These are phyloP conservation scores for Strix aluco DNA, from an alignment of 2,113 vertebrate genomes.

Conservation along the genomic window DNA sequence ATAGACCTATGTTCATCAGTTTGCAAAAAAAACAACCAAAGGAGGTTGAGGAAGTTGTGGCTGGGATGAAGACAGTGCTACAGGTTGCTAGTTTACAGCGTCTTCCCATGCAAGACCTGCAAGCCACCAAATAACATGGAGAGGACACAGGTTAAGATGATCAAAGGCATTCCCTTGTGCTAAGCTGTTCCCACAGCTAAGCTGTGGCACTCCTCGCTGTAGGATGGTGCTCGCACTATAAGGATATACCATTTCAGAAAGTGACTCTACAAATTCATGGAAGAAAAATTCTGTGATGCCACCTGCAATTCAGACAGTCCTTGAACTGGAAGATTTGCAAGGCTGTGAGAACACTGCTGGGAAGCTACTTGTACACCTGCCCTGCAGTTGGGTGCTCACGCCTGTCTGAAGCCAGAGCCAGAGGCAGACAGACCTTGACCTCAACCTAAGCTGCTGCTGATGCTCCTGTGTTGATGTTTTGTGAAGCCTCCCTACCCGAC, in stretches of 20 bases:
- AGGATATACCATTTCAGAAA: background rate
- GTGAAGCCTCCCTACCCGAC: rapidly evolving
- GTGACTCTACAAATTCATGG: background rate
- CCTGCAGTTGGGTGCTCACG: rapidly evolving
- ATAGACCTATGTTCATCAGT: background rate
- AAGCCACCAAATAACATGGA: background rate
- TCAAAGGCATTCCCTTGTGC: background rate
- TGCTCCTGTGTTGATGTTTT: background rate
- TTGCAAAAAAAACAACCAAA: background rate
- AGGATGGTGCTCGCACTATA: rapidly evolving
- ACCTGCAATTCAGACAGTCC: background rate
- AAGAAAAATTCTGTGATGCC: background rate
- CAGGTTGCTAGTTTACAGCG: background rate
- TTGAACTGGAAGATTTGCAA: background rate
- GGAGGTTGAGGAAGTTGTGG: background rate
- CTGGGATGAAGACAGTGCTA: background rate
- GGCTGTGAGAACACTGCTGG: background rate
- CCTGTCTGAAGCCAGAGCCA: background rate
- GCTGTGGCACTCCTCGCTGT: background rate
- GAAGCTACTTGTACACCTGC: background rate
- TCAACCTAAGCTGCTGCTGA: background rate
- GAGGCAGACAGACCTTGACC: background rate
- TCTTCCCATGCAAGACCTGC: background rate
- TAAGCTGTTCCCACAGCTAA: background rate
- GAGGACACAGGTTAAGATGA: rapidly evolving